Evolutionary conservation across 2,113 vertebrate genomes (phyloP).

Genomic region (Tretioscincus oriximinensis): DNA sequence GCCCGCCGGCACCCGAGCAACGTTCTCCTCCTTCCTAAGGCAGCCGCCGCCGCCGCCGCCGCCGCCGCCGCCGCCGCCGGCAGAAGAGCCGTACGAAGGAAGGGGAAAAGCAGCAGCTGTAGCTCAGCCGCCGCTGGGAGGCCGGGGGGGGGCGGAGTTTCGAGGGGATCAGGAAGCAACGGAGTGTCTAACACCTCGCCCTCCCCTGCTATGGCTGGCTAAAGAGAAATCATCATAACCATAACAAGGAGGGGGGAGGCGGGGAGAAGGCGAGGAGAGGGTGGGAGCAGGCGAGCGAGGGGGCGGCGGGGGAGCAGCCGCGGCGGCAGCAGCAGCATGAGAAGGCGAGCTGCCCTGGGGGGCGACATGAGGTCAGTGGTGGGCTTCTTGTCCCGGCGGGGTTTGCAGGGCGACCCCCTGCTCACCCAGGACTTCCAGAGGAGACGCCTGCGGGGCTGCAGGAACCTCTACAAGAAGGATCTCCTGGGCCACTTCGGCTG

Average conservation of each 20-base stretch:
- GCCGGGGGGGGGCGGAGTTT: slow-evolving; percentile 68
- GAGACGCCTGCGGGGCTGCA: slow-evolving; percentile 88
- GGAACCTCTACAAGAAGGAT: slow-evolving; percentile 94
- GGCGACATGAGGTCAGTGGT: slow-evolving; percentile 88
- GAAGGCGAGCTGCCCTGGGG: slow-evolving; percentile 83
- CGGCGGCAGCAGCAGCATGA: slow-evolving; percentile 73
- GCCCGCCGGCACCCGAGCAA: background rate
- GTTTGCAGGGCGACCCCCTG: slow-evolving; percentile 85
- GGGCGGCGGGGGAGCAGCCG: slow-evolving; percentile 8
- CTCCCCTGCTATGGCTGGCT: slow-evolving; percentile 72
- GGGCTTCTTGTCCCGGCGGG: slow-evolving; percentile 93
- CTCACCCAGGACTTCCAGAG: slow-evolving; percentile 96
- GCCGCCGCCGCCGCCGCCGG: slow-evolving; percentile 29
- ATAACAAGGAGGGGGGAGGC: slow-evolving; percentile 57
- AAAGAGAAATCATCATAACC: slow-evolving; percentile 69
- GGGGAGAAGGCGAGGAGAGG: slow-evolving; percentile 38
- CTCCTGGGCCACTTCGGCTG: slow-evolving; percentile 97
- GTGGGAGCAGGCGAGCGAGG: slow-evolving; percentile 5
- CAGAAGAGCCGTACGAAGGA: slow-evolving; percentile 25
- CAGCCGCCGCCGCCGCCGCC: slow-evolving; percentile 4
- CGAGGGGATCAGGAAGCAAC: slow-evolving; percentile 69
- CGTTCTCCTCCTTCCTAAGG: background rate
- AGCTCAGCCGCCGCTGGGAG: slow-evolving; percentile 69
- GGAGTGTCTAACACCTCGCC: slow-evolving; percentile 70
- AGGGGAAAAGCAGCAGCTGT: slow-evolving; percentile 66